Conservation (phyloP, 2,113 vertebrate species). For the Trichechus manatus region DNA sequence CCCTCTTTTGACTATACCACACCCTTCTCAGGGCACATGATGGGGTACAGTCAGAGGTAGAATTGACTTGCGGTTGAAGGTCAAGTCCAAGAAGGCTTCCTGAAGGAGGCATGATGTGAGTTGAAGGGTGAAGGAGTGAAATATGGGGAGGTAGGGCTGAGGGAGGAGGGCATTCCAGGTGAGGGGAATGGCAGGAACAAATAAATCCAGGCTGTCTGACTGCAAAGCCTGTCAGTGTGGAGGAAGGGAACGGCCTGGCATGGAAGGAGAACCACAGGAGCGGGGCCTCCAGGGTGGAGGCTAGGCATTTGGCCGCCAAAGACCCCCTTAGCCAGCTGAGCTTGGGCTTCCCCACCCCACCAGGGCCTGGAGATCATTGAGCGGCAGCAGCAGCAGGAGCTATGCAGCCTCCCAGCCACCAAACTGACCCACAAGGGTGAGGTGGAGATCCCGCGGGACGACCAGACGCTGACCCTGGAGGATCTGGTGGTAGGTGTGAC, state of each 20-base stretch:
- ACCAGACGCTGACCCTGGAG: conserved; percentile 82
- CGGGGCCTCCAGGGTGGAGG: neutral
- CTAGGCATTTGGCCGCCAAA: neutral
- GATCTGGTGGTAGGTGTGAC: conserved; percentile 80
- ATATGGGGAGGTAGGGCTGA: neutral
- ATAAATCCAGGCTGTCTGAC: neutral
- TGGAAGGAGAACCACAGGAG: neutral
- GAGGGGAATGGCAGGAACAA: neutral
- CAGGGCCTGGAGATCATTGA: conserved; percentile 83
- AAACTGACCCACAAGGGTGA: conserved; percentile 87
- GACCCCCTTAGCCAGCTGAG: neutral
- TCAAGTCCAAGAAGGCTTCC: neutral
- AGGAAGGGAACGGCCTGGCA: neutral
- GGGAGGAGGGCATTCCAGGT: neutral
- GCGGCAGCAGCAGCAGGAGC: conserved; percentile 79
- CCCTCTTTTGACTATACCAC: neutral
- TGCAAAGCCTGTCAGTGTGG: neutral
- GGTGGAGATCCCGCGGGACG: conserved; percentile 83
- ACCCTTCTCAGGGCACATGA: neutral
- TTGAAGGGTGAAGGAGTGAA: neutral
- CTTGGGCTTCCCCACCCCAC: neutral
- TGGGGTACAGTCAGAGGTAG: neutral
- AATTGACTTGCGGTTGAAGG: neutral
- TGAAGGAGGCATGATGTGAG: conserved; percentile 45
- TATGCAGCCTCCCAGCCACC: conserved; percentile 42